phyloP scores from a whole-genome alignment of 2,888 invertebrate genomes.

The Eupithecia insigniata region DNA sequence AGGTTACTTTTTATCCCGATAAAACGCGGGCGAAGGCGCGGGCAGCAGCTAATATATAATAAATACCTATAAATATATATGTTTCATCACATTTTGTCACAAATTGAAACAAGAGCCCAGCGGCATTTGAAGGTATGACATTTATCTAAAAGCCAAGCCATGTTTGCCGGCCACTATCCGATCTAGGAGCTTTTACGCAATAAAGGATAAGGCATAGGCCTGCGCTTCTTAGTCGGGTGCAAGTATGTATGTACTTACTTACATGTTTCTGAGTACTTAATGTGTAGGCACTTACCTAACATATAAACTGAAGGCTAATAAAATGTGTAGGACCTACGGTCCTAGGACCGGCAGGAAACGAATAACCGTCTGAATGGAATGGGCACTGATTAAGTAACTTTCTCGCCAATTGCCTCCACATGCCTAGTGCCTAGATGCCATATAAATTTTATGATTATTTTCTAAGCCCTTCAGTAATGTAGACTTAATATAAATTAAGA shows the following conservation, averaged over 20 bases:
- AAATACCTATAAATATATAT: no score
- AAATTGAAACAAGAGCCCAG: neutral
- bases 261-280: neutral
- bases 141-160: neutral
- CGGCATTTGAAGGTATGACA: neutral
- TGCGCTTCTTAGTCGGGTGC: neutral
- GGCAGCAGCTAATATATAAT: no score
- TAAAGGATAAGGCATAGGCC: neutral
- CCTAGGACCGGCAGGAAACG: neutral
- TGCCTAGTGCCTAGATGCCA: conserved; percentile 5
- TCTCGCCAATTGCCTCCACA: conserved; percentile 26
- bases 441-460: neutral
- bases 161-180: neutral
- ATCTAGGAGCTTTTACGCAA: conserved; percentile 12
- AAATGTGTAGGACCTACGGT: neutral
- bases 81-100: neutral
- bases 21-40: no score
- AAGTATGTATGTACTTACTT: neutral
- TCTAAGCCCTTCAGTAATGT: neutral
- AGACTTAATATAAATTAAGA: neutral
- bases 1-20: no score
- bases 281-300: neutral
- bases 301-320: neutral
- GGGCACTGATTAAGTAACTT: conserved; percentile 34
- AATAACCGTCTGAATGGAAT: conserved; percentile 29